Percentiles rank a stretch among this genome's conserved stretches.
Evolutionary conservation across 2,888 invertebrate genomes (phyloP).

Genomic region (Cremastinae sp.): DNA sequence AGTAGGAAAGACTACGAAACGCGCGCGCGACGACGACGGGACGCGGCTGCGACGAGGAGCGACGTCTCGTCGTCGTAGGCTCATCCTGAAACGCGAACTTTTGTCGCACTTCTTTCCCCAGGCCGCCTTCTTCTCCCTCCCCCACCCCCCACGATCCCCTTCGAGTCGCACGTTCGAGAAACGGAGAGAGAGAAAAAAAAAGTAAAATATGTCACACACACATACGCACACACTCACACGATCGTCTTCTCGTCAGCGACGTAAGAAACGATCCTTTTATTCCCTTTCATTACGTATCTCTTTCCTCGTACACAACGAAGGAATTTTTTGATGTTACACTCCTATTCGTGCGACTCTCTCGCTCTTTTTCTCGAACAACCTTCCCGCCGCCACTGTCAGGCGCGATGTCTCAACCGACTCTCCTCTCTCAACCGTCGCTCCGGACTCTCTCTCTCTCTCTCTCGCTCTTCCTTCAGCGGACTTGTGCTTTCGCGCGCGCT

Average conservation of each 20-base stretch:
- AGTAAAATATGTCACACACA: constrained; percentile 4
- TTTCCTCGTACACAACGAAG: too few species aligned
- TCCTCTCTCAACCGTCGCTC: constrained; percentile 11
- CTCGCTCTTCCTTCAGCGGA: background rate
- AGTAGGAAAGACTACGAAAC: too few species aligned
- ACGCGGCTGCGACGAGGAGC: background rate
- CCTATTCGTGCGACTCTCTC: constrained; percentile 8
- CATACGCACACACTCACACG: background rate
- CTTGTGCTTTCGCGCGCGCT: constrained; percentile 50
- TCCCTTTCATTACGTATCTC: background rate
- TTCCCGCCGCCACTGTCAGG: constrained; percentile 21
- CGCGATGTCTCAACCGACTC: too few species aligned
- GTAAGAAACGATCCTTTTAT: constrained; percentile 17
- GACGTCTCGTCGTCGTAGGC: constrained; percentile 9
- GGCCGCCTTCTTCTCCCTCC: too few species aligned
- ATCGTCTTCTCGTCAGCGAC: constrained; percentile 10
- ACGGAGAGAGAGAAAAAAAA: too few species aligned
- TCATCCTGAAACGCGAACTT: background rate
- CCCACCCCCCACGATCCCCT: background rate
- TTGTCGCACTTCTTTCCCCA: too few species aligned
- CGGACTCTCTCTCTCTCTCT: constrained; percentile 38
- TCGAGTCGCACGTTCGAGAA: constrained; percentile 12
- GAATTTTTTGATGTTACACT: too few species aligned
- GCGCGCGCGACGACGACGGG: too few species aligned
- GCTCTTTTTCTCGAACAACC: constrained; percentile 57